phyloP scores from a whole-genome alignment of 2,888 invertebrate species.

The Plagodis pulveraria region DNA sequence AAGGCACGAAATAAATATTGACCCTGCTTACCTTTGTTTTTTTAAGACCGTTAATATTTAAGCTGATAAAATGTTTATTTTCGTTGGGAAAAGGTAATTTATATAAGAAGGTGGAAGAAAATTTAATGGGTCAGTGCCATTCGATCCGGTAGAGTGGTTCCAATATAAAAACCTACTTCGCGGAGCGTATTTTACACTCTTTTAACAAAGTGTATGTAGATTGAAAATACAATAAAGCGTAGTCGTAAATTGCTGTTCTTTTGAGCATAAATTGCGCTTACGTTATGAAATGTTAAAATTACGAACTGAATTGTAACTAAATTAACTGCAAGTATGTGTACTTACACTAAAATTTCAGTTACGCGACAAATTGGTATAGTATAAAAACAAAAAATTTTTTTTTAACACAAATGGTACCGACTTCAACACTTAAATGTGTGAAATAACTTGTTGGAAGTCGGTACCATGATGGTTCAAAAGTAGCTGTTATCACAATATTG shows the following conservation, averaged over 20 bases:
- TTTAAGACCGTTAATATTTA: constrained; percentile 17
- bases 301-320: too few relatives aligned
- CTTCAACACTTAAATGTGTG: too few relatives aligned
- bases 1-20: constrained; percentile 11
- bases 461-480: too few relatives aligned
- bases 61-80: constrained; percentile 33
- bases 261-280: not conserved
- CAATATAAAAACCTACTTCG: constrained; percentile 22
- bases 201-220: constrained; percentile 12
- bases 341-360: too few relatives aligned
- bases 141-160: constrained; percentile 22
- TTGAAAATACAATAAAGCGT: constrained; percentile 3
- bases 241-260: not conserved
- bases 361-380: too few relatives aligned
- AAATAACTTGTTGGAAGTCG: too few relatives aligned
- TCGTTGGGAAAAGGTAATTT: constrained; percentile 27
- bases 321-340: too few relatives aligned
- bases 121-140: constrained; percentile 36
- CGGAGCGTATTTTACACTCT: constrained; percentile 15
- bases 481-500: too few relatives aligned
- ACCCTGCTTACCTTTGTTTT: constrained; percentile 16
- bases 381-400: too few relatives aligned
- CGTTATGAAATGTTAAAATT: too few relatives aligned
- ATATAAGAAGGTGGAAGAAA: constrained; percentile 31
- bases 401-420: too few relatives aligned